Base-by-base conservation (phyloP, 2,113 vertebrate genomes). In the Pollachius pollachius region DNA sequence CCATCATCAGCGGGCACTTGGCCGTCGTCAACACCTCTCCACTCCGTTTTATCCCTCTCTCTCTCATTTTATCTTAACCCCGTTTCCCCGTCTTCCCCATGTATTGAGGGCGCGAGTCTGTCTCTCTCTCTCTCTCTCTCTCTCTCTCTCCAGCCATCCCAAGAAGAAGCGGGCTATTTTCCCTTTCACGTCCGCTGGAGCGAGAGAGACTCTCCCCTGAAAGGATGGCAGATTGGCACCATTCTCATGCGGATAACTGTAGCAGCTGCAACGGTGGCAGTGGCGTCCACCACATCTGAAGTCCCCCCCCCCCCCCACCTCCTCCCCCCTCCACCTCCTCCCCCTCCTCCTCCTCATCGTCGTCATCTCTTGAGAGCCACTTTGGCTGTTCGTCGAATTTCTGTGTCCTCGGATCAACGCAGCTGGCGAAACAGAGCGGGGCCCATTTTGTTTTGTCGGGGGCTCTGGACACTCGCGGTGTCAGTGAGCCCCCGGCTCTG, bases 211-310 rank as follows among this genome's bases (percentile, higher is more conserved):
- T 12, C 90, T 89, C 83, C 85, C 80, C 79, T 74, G 88, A 84
- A 87, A 84, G 84, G 83, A 84, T 76, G 79, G 81, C 82, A 85
- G 84, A 90, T 90, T 89, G 89, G 83, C 60, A 25, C 86, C 82
- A 87, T 88, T 90, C 84, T 88, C 83, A 76, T 87, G 85, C 86
- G 81, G 80, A 90, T 88, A 80, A 89, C 90, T 89, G 85, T 71
- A 88, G 87, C 91, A 92, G 90, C 91, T 93, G 91, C 87, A 81
- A 89, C 21, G 37, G 78, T 76, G 85, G 84, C 68, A 64, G 71
- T 73, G 81, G 81, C 77, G 84, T 78, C 77, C 80, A 85, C 59
- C 63, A 64, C 89, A 90, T 91, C 85, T 87, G 84, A 88, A 85
- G 85, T 82, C 81, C 54, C 65, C 81, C 79, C 85, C 54, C 15